Percentiles rank a stretch among this genome's conserved stretches.
These are phyloP conservation scores for Antheraea mylitta DNA, from an alignment of 1,140 invertebrate species.

Conservation along the genomic window DNA sequence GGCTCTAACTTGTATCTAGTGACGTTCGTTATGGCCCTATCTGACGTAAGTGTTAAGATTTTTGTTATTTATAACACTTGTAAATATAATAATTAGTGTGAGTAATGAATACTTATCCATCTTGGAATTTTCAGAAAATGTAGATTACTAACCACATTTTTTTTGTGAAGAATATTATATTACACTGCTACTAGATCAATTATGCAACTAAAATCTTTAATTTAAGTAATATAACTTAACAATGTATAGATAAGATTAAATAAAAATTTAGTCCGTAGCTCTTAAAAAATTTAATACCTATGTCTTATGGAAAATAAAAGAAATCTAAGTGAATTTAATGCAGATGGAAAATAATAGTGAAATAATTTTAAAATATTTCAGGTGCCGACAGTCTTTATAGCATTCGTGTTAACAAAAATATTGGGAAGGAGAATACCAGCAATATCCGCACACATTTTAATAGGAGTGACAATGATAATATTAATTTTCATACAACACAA, in stretches of 20 bases:
- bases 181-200: too few species aligned
- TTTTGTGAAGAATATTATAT: too few species aligned
- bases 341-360: background rate
- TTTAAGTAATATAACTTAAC: too few species aligned
- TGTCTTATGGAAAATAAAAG: background rate
- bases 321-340: slow-evolving; percentile 5
- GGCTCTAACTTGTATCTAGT: slow-evolving; percentile 25
- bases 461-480: slow-evolving; percentile 28
- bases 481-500: slow-evolving; percentile 32
- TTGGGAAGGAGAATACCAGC: slow-evolving; percentile 31
- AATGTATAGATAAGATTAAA: too few species aligned
- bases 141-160: too few species aligned
- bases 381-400: slow-evolving; percentile 23
- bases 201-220: too few species aligned
- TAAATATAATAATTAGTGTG: too few species aligned
- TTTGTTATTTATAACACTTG: too few species aligned
- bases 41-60: background rate
- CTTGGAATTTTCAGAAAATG: too few species aligned
- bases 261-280: too few species aligned
- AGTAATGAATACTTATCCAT: too few species aligned
- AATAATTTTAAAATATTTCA: slow-evolving; percentile 18
- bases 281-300: too few species aligned
- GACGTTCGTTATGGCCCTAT: background rate
- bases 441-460: slow-evolving; percentile 11
- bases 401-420: slow-evolving; percentile 30